Evolutionary conservation across 2,797 vertebrate species (phyloP).

Genomic region (Pseudochirops cupreus): DNA sequence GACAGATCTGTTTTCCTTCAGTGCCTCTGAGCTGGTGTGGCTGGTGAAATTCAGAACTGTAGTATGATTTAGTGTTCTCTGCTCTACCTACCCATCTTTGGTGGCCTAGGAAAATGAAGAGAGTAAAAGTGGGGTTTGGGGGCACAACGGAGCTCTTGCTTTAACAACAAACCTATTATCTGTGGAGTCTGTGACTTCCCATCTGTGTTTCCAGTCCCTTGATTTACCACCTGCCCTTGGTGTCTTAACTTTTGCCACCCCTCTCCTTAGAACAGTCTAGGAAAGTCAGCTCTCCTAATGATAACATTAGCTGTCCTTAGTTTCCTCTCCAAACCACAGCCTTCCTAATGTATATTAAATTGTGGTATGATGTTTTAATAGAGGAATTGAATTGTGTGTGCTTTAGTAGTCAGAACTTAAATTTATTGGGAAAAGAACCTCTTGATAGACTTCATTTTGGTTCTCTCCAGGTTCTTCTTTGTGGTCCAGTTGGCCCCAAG

Average conservation of each 20-base stretch:
- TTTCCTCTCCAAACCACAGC: background rate
- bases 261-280: background rate
- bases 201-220: background rate
- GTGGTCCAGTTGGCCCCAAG: conserved; percentile 96
- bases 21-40: background rate
- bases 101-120: conserved; percentile 10
- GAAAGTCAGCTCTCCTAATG: background rate
- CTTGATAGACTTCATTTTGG: conserved; percentile 8
- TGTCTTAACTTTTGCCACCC: background rate
- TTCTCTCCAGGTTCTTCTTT: conserved; percentile 92
- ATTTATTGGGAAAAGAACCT: background rate
- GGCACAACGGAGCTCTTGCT: background rate
- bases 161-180: conserved; percentile 8
- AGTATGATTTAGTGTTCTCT: background rate
- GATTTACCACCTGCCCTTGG: background rate
- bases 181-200: conserved; percentile 3
- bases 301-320: background rate
- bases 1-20: conserved; percentile 33
- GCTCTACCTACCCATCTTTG: background rate
- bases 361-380: conserved; percentile 23
- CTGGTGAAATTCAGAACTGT: background rate
- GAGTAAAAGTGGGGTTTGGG: background rate
- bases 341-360: conserved; percentile 10
- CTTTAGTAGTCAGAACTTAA: background rate
- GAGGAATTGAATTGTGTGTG: conserved; percentile 8